Base-by-base conservation (phyloP, 2,888 invertebrate genomes). In the Vesta saturnalis region DNA sequence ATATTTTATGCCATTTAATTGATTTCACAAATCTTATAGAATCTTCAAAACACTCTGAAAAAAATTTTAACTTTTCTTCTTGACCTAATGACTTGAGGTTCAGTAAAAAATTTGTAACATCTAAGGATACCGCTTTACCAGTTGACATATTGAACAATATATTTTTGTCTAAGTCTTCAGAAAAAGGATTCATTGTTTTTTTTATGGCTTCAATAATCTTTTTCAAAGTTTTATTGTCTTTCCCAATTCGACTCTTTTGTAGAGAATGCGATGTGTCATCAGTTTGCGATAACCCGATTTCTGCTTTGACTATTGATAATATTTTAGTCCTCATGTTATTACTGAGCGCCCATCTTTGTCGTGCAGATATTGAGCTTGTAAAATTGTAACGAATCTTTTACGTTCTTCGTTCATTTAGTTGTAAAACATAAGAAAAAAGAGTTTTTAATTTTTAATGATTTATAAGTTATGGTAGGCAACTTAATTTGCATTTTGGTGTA, bases 111-210 rank as follows among this genome's bases (percentile, higher is more conserved):
- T n/a, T n/a, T n/a, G n/a, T n/a, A n/a, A n/a, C n/a, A n/a, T n/a
- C 30, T 30, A 6, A 6, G 10, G 30, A 30, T 30, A 10, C 30
- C 4, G 30, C 30, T 66, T 77, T 77, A 59, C 80, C 78, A 30
- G 79, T 79, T 14, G 78, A 79, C 74, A 79, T 67, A 18, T 78
- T 77, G 19, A 77, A 78, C 35, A 78, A 72, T 16, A 18, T n/a
- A 35, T 73, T 49, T 71, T 70, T 66, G 56, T 76, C 74, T 22
- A 76, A 64, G 2, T n/a, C 22, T 5, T 72, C 68, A 72, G 64
- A 61, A 55, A 78, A 78, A 15, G 75, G 78, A 73, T 77, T 75
- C 65, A 77, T 64, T n/a, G 66, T 64, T 6, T 64, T 12, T 71
- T 73, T 74, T 1, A 76, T 74, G 18, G 72, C 67, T 52, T 72